phyloP scores from a whole-genome alignment of 2,797 vertebrate genomes.

The Neosalanx taihuensis region DNA sequence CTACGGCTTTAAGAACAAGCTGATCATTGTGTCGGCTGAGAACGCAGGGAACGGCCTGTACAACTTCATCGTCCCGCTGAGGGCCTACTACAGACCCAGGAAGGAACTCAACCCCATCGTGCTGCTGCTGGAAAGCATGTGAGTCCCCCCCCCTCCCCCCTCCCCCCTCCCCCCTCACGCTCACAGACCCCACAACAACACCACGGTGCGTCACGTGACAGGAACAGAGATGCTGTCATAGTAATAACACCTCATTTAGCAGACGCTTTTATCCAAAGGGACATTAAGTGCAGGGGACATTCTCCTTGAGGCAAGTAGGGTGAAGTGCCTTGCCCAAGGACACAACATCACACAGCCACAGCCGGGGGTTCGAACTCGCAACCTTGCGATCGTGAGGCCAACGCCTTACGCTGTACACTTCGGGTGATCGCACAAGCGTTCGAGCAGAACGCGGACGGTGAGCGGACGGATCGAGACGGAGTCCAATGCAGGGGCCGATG shows the following conservation, averaged over 20 bases:
- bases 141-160: constrained; percentile 38
- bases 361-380: no score
- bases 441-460: constrained; percentile 16
- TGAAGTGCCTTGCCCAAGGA: no score
- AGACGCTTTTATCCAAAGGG: no score
- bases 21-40: constrained; percentile 83
- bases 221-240: neutral
- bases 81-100: constrained; percentile 80
- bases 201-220: no score
- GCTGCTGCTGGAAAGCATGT: constrained; percentile 81
- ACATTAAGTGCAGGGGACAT: no score
- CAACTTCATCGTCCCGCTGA: constrained; percentile 82
- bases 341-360: no score
- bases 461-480: constrained; percentile 24
- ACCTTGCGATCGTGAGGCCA: no score
- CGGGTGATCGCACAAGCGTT: constrained; percentile 42
- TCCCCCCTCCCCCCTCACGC: no score
- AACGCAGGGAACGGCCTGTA: constrained; percentile 82
- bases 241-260: no score
- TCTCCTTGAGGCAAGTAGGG: no score
- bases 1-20: constrained; percentile 81
- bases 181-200: no score
- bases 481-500: constrained; percentile 69
- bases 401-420: neutral
- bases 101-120: constrained; percentile 84